A percentile compares a stretch with the other conserved stretches of the same genome.
phyloP scores from a whole-genome alignment of 2,797 vertebrate genomes.

The Acanthopagrus latus region DNA sequence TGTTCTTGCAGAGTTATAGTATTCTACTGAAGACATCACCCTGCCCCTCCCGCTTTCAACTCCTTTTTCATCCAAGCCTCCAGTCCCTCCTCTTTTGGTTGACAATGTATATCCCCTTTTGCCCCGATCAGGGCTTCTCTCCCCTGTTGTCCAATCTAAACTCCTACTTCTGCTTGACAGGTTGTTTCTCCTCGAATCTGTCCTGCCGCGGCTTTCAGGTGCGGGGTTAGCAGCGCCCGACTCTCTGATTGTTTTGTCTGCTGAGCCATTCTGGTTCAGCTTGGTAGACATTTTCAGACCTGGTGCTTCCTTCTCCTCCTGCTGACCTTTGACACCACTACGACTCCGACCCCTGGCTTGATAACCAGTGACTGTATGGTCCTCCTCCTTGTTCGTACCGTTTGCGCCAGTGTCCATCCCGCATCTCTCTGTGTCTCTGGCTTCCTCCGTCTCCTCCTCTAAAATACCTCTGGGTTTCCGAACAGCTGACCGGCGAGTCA shows the following conservation, averaged over 20 bases:
- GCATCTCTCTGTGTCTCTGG: not conserved
- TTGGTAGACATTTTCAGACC: constrained; percentile 16
- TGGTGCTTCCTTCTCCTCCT: constrained; percentile 42
- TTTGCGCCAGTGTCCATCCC: constrained; percentile 17
- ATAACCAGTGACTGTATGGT: constrained; percentile 31
- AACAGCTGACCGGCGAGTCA: constrained; percentile 54
- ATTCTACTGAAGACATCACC: constrained; percentile 40
- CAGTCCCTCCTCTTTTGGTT: constrained; percentile 19
- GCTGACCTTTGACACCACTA: constrained; percentile 28
- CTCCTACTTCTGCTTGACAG: constrained; percentile 76
- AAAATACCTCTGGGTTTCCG: constrained; percentile 25
- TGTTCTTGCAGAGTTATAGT: constrained; percentile 28
- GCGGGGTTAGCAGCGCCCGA: constrained; percentile 19
- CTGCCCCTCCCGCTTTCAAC: constrained; percentile 18
- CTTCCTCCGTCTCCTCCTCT: constrained; percentile 15
- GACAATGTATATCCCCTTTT: constrained; percentile 13
- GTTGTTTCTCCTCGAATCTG: constrained; percentile 52
- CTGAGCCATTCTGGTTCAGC: constrained; percentile 43
- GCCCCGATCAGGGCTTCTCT: constrained; percentile 28
- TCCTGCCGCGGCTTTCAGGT: constrained; percentile 53
- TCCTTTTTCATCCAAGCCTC: constrained; percentile 53
- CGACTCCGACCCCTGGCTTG: constrained; percentile 25
- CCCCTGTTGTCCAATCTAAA: constrained; percentile 68
- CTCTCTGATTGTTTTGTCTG: constrained; percentile 38
- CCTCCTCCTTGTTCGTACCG: constrained; percentile 17